Conservation (phyloP, 1,140 invertebrate genomes). For the Vollenhovia emeryi region DNA sequence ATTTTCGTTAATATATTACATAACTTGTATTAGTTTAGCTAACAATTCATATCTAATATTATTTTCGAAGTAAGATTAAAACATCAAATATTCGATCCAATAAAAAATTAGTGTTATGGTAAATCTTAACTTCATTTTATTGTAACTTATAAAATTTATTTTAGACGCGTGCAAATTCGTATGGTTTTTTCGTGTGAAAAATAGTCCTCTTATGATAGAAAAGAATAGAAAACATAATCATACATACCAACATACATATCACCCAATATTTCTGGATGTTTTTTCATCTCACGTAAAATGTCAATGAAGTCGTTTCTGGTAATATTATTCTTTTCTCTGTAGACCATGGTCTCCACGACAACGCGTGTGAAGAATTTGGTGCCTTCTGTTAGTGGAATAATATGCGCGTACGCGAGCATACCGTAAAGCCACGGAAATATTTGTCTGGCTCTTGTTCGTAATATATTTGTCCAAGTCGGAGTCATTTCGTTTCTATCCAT, state of each 20-base stretch:
- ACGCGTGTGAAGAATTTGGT: slow-evolving; percentile 84
- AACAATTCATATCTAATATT: too few species aligned
- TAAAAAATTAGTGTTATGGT: too few species aligned
- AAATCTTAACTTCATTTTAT: not conserved
- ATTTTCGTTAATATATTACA: not conserved
- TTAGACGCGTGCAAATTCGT: not conserved
- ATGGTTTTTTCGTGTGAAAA: not conserved
- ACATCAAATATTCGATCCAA: too few species aligned
- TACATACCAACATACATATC: slow-evolving; percentile 71
- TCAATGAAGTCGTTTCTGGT: slow-evolving; percentile 86
- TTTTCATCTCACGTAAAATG: slow-evolving; percentile 85
- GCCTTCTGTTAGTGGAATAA: slow-evolving; percentile 75
- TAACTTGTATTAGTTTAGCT: too few species aligned
- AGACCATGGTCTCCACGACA: slow-evolving; percentile 82
- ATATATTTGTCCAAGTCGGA: slow-evolving; percentile 82
- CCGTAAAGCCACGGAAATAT: slow-evolving; percentile 68
- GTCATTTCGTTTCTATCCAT: slow-evolving; percentile 79
- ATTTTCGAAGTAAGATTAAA: too few species aligned
- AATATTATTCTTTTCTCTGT: slow-evolving; percentile 84
- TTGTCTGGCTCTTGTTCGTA: slow-evolving; percentile 69
- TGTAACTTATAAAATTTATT: not conserved
- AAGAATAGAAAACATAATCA: slow-evolving; percentile 79
- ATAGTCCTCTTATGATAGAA: slow-evolving; percentile 60
- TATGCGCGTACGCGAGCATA: slow-evolving; percentile 57
- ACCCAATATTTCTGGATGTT: slow-evolving; percentile 2